Evolutionary conservation across 2,797 vertebrate genomes (phyloP).

Genomic region (Benthosema pterotum): DNA sequence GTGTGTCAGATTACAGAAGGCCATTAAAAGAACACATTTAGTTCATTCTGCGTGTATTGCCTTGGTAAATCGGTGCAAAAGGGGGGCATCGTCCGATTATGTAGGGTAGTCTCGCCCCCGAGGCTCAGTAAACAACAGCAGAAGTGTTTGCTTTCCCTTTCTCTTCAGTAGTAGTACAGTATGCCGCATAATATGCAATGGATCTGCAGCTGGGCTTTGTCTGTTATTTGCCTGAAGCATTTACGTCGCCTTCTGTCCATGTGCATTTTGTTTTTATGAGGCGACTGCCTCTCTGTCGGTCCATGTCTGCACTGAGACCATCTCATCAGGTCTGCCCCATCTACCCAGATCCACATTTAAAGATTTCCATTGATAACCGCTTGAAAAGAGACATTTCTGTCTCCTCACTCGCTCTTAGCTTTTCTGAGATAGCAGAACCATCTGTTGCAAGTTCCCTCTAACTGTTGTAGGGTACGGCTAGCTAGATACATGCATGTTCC

Average conservation of each 20-base stretch:
- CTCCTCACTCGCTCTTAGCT: too few species aligned
- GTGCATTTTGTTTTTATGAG: too few species aligned
- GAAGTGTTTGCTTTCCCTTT: constrained; percentile 10
- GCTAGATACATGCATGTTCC: too few species aligned
- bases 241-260: not conserved
- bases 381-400: too few species aligned
- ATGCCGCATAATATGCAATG: constrained; percentile 22
- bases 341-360: too few species aligned
- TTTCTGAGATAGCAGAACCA: too few species aligned
- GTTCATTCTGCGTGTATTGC: not conserved
- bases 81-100: constrained; percentile 8
- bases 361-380: too few species aligned
- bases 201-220: constrained; percentile 23
- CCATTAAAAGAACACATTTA: not conserved
- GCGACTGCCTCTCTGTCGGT: too few species aligned
- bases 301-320: too few species aligned
- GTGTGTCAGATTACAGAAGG: not conserved
- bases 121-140: constrained; percentile 18
- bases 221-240: constrained; percentile 24
- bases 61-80: not conserved
- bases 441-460: too few species aligned
- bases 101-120: not conserved
- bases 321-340: too few species aligned
- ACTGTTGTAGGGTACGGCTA: too few species aligned
- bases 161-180: not conserved